phyloP scores from a whole-genome alignment of 1,140 invertebrate species.

The Wiebesia pumilae region DNA sequence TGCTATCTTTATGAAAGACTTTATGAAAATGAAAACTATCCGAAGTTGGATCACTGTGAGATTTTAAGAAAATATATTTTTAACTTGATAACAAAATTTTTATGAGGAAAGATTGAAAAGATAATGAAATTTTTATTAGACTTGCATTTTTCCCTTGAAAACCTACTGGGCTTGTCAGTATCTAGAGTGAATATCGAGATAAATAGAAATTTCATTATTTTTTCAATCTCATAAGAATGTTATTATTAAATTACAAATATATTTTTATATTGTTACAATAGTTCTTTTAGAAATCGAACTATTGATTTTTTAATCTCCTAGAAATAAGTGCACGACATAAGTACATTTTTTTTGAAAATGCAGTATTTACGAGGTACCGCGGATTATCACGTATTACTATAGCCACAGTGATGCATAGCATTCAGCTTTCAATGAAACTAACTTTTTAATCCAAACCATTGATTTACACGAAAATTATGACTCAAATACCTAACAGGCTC shows the following conservation, averaged over 20 bases:
- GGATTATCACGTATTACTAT: too few species aligned
- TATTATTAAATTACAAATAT: constrained; percentile 9
- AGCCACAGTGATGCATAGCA: too few species aligned
- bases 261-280: neutral
- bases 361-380: too few species aligned
- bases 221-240: neutral
- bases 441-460: too few species aligned
- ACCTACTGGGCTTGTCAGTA: neutral
- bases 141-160: constrained; percentile 6
- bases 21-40: constrained; percentile 4
- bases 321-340: neutral
- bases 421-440: too few species aligned
- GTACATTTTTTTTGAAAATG: too few species aligned
- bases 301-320: neutral
- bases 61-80: constrained; percentile 16
- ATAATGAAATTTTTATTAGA: constrained; percentile 23
- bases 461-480: too few species aligned
- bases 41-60: neutral
- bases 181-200: neutral
- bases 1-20: neutral
- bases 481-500: too few species aligned
- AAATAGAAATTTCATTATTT: constrained; percentile 20
- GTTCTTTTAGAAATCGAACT: neutral
- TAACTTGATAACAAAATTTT: constrained; percentile 22
- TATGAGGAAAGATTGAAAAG: constrained; percentile 9